Evolutionary conservation across 37 sponge, comb jelly and placozoan species (phyloP).

Genomic region (Mnemiopsis leidyi): DNA sequence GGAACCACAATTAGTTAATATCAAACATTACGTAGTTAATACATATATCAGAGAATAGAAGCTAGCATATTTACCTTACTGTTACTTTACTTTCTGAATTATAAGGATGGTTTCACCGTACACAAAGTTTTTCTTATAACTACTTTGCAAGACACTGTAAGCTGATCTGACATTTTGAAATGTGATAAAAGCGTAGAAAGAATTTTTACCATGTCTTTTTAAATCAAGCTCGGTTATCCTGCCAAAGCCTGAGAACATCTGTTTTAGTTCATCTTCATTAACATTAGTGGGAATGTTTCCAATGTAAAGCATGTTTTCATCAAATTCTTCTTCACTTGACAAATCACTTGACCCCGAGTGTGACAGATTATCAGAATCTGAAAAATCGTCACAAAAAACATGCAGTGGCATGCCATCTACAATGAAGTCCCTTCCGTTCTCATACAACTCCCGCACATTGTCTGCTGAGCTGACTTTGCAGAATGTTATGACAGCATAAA

Average conservation of each 20-base stretch:
- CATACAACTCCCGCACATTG: not conserved
- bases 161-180: not conserved
- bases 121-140: not conserved
- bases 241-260: not conserved
- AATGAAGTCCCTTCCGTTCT: not conserved
- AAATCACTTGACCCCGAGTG: too few relatives aligned
- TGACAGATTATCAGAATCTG: too few relatives aligned
- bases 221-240: too few relatives aligned
- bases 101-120: too few relatives aligned
- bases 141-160: not conserved
- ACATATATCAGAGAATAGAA: too few relatives aligned
- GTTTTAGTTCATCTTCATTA: not conserved
- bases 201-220: too few relatives aligned
- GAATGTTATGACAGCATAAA: not conserved
- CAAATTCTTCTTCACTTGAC: not conserved
- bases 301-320: not conserved
- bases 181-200: not conserved
- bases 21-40: too few relatives aligned
- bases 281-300: not conserved
- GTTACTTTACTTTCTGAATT: too few relatives aligned
- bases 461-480: not conserved
- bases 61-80: too few relatives aligned
- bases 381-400: too few relatives aligned
- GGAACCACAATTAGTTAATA: too few relatives aligned
- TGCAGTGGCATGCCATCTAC: not conserved